Evolutionary conservation across 2,888 invertebrate genomes (phyloP), one percentile per base, ranked within the genome.

Genomic region (Amiota mariae): DNA sequence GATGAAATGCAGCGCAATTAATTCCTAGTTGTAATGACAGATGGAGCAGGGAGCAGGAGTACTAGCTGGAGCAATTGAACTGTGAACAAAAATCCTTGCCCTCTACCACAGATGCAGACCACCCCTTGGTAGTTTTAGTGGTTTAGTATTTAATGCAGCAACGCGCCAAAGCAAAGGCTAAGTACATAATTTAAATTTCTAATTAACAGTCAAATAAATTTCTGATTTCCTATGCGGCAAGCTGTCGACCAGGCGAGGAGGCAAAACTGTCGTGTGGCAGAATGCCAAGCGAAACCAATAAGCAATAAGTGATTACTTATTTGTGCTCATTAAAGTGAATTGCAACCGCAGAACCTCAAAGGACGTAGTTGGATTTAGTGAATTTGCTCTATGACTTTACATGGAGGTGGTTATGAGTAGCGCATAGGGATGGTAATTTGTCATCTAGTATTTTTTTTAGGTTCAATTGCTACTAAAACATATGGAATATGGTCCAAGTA

Each of bases 191-290:
- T 83, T 83, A 83, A 81, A 85, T 78, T 85, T 83, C 76, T 82
- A 83, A 85, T 83, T 85, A 85, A 85, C 81, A 85, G 85, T 83
- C 81, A 79, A 85, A 85, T 83, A 83, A 83, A 85, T 83, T 83
- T 76, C 78, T 76, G 59, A 20, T 59, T 15, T 20, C 18, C 59
- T 9, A 20, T 20, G 78, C 77, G 77, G 56, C 80, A 77, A 80
- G 73, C 80, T 15, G 79, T 72, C 64, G 76, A 70, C 71, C 76
- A 75, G 75, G 83, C 81, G 77, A 84, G 82, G 78, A 79, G 81
- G 79, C 78, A 72, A 61, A 57, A 12, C 57, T 70, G 70, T 51
- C 47, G 71, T 74, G 75, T 76, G 82, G 79, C 75, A 75, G 81
- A 84, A 81, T 85, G 79, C 82, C 59, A 61, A 71, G 15, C 48